Base-by-base conservation (phyloP, 2,113 vertebrate genomes). In the Tragelaphus imberbis region DNA sequence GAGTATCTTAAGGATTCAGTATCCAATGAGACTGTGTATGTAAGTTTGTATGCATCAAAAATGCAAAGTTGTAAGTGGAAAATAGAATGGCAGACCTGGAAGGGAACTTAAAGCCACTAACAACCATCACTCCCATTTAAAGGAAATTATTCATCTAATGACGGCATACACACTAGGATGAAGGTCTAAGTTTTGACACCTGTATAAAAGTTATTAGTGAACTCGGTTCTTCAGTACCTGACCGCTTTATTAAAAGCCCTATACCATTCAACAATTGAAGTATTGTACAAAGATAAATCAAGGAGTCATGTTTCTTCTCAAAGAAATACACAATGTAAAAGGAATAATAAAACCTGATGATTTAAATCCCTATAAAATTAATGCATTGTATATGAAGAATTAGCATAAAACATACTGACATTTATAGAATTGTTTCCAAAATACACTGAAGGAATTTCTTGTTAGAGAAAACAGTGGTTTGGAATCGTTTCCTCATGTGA, bases 351-450 rank as follows among this genome's bases (percentile, higher is more conserved):
- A 98, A 98, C 65, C 92, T 97, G 81, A 59, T 98, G 98, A 98
- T 98, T 98, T 99, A 98, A 98, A 98, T 97, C 96, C 87, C 84
- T 96, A 68, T 97, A 98, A 98, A 98, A 98, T 98, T 98, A 98
- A 98, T 97, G 95, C 97, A 80, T 96, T 98, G 86, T 98, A 97
- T 98, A 96, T 58, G 82, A 97, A 98, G 97, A 98, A 98, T 98
- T 98, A 98, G 88, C 97, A 98, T 98, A 98, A 98, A 98, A 98
- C 96, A 93, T 97, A 94, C 95, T 28, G 91, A 97, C 98, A 97
- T 98, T 98, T 95, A 98, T 98, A 95, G 90, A 98, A 87, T 97
- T 98, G 96, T 96, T 98, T 98, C 97, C 92, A 98, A 91, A 98
- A 97, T 51, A 97, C 96, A 95, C 96, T 82, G 82, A 97, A 98